A percentile compares a stretch with the other conserved stretches of the same genome.
These are phyloP conservation scores for Sigmodon hispidus DNA, from an alignment of 2,113 vertebrate genomes.

Conservation along the genomic window DNA sequence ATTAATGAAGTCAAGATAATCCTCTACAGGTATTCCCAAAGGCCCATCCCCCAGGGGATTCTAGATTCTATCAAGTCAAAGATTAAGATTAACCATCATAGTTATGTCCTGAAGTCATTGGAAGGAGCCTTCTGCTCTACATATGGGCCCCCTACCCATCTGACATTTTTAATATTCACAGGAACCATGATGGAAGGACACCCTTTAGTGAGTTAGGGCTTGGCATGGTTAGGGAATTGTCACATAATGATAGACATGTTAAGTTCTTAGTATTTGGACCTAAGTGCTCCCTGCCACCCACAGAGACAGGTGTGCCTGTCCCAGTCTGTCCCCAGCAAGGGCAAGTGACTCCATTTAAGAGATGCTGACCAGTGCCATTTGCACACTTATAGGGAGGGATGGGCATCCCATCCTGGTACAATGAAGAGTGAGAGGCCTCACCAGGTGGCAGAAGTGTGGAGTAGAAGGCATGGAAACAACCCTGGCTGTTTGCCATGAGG, in stretches of 20 bases:
- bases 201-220: no score
- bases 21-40: background rate
- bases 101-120: background rate
- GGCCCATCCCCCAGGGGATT: background rate
- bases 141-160: no score
- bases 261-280: background rate
- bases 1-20: background rate
- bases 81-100: background rate
- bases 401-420: background rate
- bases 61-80: background rate
- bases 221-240: accelerated
- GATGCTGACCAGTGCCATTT: background rate
- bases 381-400: accelerated
- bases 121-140: background rate
- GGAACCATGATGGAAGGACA: accelerated
- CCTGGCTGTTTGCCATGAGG: background rate
- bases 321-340: background rate
- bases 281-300: no score
- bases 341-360: background rate
- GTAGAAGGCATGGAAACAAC: accelerated
- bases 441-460: background rate
- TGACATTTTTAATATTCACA: accelerated
- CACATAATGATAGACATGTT: accelerated
- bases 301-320: background rate
- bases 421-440: background rate